Percentiles rank a stretch among this genome's conserved stretches.
phyloP scores from a whole-genome alignment of 2,797 vertebrate species.

The Crypturellus tataupa region DNA sequence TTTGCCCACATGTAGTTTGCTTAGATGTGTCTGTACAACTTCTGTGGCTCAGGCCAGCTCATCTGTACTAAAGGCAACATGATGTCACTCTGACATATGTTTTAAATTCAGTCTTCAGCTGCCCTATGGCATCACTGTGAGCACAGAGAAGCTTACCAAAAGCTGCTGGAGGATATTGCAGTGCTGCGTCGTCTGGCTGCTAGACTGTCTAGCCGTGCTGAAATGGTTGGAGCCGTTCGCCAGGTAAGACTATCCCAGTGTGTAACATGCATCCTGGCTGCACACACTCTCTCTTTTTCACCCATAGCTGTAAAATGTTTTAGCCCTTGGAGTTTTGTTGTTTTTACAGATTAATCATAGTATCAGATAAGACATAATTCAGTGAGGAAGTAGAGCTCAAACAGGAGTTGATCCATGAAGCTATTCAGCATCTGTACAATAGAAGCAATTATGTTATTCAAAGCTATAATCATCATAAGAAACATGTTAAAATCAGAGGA shows the following conservation, averaged over 20 bases:
- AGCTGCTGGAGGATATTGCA: constrained; percentile 89
- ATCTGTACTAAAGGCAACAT: background rate
- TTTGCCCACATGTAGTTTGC: background rate
- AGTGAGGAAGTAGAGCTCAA: background rate
- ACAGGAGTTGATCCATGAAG: background rate
- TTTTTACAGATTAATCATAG: background rate
- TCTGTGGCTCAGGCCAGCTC: background rate
- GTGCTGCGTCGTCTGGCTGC: constrained; percentile 92
- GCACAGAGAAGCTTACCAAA: constrained; percentile 93
- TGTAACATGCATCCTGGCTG: fast-evolving
- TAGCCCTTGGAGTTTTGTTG: background rate
- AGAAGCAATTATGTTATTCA: background rate
- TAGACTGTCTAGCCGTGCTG: constrained; percentile 93
- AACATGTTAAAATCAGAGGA: background rate
- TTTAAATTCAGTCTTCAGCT: constrained; percentile 85
- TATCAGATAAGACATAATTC: background rate
- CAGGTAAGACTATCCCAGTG: constrained; percentile 84
- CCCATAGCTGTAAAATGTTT: background rate
- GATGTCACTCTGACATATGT: background rate
- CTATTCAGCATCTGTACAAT: background rate
- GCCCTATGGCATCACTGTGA: constrained; percentile 93
- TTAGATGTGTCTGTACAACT: background rate
- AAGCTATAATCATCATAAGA: background rate
- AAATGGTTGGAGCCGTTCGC: constrained; percentile 94
- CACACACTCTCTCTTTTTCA: background rate